Conservation (phyloP, 2,888 invertebrate genomes). For the Arctia plantaginis region DNA sequence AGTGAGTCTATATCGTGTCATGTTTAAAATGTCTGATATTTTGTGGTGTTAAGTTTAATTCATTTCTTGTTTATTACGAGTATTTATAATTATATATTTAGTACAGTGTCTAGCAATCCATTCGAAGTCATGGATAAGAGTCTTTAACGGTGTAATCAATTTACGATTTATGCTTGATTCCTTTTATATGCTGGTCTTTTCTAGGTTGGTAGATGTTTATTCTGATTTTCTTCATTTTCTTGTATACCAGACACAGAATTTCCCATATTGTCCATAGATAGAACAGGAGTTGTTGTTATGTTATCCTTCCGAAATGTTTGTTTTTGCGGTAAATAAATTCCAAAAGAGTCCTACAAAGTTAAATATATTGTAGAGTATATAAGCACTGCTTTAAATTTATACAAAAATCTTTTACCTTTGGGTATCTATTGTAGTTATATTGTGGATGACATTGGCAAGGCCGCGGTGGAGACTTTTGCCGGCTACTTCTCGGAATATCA, state of each 20-base stretch:
- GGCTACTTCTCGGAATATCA: neutral
- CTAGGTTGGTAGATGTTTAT: neutral
- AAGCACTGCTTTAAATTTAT: neutral
- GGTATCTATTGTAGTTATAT: slow-evolving; percentile 5
- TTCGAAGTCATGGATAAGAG: neutral
- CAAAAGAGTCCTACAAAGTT: slow-evolving; percentile 1
- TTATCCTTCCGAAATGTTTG: slow-evolving; percentile 6
- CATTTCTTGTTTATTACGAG: neutral
- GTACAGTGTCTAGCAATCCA: neutral
- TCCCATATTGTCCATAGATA: neutral
- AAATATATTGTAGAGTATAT: neutral
- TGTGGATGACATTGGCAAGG: slow-evolving; percentile 7
- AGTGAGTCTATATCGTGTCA: neutral
- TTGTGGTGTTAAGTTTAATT: neutral
- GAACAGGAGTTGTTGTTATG: slow-evolving; percentile 2
- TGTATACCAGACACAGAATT: neutral
- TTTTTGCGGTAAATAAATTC: slow-evolving; percentile 4
- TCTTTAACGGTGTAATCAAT: neutral
- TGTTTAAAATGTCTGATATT: neutral
- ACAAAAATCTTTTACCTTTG: slow-evolving; percentile 3
- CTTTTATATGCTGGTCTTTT: neutral
- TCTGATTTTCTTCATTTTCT: neutral
- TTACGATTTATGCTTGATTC: neutral
- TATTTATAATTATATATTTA: neutral
- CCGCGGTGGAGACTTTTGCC: neutral